Conservation (phyloP, 1,140 invertebrate species). For the Daktulosphaira vitifoliae region DNA sequence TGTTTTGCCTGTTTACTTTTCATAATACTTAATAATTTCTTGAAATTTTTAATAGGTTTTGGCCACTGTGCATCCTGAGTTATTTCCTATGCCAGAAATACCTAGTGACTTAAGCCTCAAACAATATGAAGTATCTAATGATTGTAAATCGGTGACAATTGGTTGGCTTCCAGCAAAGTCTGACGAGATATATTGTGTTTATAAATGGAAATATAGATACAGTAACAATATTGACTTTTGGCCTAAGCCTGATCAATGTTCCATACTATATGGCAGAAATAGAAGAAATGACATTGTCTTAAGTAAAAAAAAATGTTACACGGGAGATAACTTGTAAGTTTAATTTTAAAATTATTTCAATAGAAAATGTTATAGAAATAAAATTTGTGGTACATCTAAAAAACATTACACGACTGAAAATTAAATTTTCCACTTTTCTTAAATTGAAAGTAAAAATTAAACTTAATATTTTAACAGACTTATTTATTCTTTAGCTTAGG, state of each 20-base stretch:
- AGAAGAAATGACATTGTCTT: neutral
- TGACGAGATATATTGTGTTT: neutral
- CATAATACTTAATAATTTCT: neutral
- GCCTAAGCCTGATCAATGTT: neutral
- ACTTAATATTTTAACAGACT: too few relatives aligned
- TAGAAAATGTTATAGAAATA: too few relatives aligned
- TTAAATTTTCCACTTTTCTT: too few relatives aligned
- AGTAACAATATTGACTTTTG: slow-evolving; percentile 8
- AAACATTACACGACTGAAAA: too few relatives aligned
- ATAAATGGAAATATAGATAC: neutral
- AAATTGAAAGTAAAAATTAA: too few relatives aligned
- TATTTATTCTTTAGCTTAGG: too few relatives aligned
- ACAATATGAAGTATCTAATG: slow-evolving; percentile 41
- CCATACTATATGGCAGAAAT: neutral
- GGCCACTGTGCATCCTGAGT: slow-evolving; percentile 40
- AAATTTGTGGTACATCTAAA: too few relatives aligned
- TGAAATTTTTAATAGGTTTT: slow-evolving; percentile 41
- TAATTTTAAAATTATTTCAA: too few relatives aligned
- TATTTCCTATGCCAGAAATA: slow-evolving; percentile 43
- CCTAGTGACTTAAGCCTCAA: slow-evolving; percentile 42
- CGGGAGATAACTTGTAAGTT: neutral
- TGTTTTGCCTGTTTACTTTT: too few relatives aligned
- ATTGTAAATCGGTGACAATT: slow-evolving; percentile 45
- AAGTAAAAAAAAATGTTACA: neutral
- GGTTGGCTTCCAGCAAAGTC: slow-evolving; percentile 43